phyloP scores from a whole-genome alignment of 2,888 invertebrate species.

The Drosophila mercatorum region DNA sequence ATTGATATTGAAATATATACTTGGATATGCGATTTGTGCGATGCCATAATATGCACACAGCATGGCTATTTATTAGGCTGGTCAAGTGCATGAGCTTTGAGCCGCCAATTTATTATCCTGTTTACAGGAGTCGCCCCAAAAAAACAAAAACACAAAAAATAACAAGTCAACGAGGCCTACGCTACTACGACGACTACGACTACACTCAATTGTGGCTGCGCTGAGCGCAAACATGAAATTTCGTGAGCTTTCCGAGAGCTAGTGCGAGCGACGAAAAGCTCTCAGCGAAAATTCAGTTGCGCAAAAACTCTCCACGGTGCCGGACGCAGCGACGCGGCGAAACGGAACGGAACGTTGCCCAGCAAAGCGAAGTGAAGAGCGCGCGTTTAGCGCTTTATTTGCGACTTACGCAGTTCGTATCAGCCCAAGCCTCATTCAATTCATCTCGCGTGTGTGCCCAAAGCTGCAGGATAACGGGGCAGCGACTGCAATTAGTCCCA shows the following conservation, averaged over 20 bases:
- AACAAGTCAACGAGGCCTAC: conserved; percentile 31
- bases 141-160: not conserved
- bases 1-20: not conserved
- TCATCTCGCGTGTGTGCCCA: conserved; percentile 57
- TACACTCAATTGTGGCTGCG: conserved; percentile 41
- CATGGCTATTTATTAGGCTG: conserved; percentile 16
- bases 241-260: conserved; percentile 52
- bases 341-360: conserved; percentile 21
- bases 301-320: conserved; percentile 68
- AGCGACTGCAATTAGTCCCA: conserved; percentile 40
- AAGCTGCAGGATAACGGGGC: conserved; percentile 39
- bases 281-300: conserved; percentile 62
- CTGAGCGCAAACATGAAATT: conserved; percentile 19
- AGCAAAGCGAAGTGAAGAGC: conserved; percentile 23
- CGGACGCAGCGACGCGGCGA: conserved; percentile 49
- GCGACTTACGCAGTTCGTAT: conserved; percentile 40
- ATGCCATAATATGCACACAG: not conserved
- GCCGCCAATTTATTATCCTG: conserved; percentile 32
- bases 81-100: conserved; percentile 33
- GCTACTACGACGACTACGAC: not conserved
- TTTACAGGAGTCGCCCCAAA: conserved; percentile 24
- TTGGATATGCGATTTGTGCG: not conserved
- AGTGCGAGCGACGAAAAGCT: conserved; percentile 56
- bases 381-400: conserved; percentile 21
- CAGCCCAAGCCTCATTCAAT: conserved; percentile 52